These are phyloP conservation scores for Drosophila mercatorum DNA, from an alignment of 2,888 invertebrate genomes.

Conservation along the genomic window DNA sequence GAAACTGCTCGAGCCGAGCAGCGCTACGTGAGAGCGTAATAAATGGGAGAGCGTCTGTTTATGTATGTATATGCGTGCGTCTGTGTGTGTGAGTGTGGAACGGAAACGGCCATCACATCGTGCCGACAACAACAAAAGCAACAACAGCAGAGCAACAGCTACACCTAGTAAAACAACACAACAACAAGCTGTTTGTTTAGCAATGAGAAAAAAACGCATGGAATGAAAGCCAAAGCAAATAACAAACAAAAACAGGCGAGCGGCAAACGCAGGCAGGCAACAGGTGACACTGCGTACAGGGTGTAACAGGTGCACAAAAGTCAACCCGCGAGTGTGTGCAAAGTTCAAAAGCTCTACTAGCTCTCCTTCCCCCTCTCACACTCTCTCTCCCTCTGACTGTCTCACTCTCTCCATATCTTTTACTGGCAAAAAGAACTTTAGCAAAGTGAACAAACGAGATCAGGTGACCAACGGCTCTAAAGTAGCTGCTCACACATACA, in stretches of 20 bases:
- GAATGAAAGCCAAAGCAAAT: conserved; percentile 63
- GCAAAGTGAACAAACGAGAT: conserved; percentile 33
- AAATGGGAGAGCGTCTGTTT: conserved; percentile 27
- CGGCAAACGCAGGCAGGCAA: conserved; percentile 50
- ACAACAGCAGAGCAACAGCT: conserved; percentile 51
- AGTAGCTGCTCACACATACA: conserved; percentile 7
- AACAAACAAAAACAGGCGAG: conserved; percentile 53
- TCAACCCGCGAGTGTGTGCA: conserved; percentile 28
- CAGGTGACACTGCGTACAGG: conserved; percentile 67
- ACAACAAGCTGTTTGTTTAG: conserved; percentile 78
- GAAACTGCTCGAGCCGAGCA: conserved; percentile 49
- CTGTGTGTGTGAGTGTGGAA: conserved; percentile 61
- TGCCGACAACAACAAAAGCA: conserved; percentile 70
- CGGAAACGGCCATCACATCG: conserved; percentile 84
- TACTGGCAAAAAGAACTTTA: conserved; percentile 9
- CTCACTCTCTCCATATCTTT: neutral
- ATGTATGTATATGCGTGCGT: conserved; percentile 16
- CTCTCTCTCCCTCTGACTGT: neutral
- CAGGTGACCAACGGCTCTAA: conserved; percentile 41
- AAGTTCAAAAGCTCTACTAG: conserved; percentile 40
- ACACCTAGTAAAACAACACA: conserved; percentile 74
- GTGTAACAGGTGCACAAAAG: conserved; percentile 69
- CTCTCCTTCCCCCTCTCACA: neutral
- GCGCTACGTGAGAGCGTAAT: conserved; percentile 18
- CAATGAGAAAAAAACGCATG: conserved; percentile 54